Conservation (phyloP, 1,140 invertebrate species). For the Drosophila navojoa region DNA sequence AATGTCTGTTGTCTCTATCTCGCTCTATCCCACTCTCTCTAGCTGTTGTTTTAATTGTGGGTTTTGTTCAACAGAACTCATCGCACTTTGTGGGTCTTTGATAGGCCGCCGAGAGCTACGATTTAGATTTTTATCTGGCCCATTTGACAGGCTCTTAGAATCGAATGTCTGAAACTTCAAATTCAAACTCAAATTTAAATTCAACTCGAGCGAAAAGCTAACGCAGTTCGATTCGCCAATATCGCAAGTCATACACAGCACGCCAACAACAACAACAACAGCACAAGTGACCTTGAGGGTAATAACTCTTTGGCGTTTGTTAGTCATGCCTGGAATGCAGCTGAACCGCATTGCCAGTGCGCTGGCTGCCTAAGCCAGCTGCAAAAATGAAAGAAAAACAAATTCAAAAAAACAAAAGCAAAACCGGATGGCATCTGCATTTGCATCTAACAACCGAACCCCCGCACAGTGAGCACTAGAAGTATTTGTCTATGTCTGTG, state of each 20-base stretch:
- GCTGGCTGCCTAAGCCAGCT: slow-evolving; percentile 45
- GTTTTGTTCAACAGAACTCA: slow-evolving; percentile 8
- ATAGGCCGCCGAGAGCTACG: slow-evolving; percentile 18
- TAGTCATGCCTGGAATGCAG: slow-evolving; percentile 78
- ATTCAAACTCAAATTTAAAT: no score
- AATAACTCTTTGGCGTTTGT: slow-evolving; percentile 67
- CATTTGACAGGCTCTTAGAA: slow-evolving; percentile 18
- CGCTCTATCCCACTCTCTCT: neutral
- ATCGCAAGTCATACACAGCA: slow-evolving; percentile 55
- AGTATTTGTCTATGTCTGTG: slow-evolving; percentile 1
- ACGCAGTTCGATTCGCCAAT: slow-evolving; percentile 15
- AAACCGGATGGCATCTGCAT: slow-evolving; percentile 75
- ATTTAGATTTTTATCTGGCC: slow-evolving; percentile 4
- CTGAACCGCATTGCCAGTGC: slow-evolving; percentile 65
- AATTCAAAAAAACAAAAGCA: slow-evolving; percentile 8
- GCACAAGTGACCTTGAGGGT: slow-evolving; percentile 72
- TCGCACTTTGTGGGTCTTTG: slow-evolving; percentile 15
- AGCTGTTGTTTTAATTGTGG: slow-evolving; percentile 19
- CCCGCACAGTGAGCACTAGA: slow-evolving; percentile 16
- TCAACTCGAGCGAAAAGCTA: slow-evolving; percentile 1
- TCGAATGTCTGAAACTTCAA: neutral
- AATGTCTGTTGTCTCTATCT: neutral
- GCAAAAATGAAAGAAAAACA: slow-evolving; percentile 14
- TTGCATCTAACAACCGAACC: slow-evolving; percentile 45
- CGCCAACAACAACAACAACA: slow-evolving; percentile 23